Percentiles rank a stretch among this genome's conserved stretches.
phyloP scores from a whole-genome alignment of 2,888 invertebrate genomes.

The Xestia ashworthii region DNA sequence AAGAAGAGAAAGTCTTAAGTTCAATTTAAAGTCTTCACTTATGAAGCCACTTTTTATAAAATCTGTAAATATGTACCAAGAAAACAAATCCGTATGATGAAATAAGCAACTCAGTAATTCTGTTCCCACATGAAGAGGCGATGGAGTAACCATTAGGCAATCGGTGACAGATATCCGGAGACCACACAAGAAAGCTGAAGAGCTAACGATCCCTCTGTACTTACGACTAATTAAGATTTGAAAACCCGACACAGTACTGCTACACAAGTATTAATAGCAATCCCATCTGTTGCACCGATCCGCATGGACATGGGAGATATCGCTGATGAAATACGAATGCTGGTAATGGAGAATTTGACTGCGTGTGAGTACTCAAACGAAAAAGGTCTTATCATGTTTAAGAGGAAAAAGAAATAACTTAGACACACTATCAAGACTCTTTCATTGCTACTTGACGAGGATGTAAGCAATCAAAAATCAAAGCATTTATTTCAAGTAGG shows the following conservation, averaged over 20 bases:
- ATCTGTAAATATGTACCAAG: background rate
- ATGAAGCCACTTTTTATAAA: background rate
- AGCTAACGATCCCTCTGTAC: slow-evolving; percentile 35
- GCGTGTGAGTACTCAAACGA: background rate
- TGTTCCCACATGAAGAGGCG: slow-evolving; percentile 16
- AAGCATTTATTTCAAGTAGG: too few relatives aligned
- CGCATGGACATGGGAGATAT: slow-evolving; percentile 22
- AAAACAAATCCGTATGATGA: background rate
- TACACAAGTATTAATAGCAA: slow-evolving; percentile 43
- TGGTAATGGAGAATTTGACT: background rate
- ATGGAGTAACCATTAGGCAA: slow-evolving; percentile 12
- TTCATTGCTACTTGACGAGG: background rate
- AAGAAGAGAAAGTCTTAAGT: background rate
- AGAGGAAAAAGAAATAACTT: background rate
- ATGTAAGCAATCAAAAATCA: background rate
- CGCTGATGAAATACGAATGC: slow-evolving; percentile 14
- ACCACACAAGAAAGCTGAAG: slow-evolving; percentile 49
- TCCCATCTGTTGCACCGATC: slow-evolving; percentile 51
- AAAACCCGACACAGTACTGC: slow-evolving; percentile 46
- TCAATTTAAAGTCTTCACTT: background rate
- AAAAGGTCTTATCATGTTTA: background rate
- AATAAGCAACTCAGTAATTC: background rate
- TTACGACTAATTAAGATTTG: slow-evolving; percentile 59
- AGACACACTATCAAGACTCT: too few relatives aligned
- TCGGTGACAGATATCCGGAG: slow-evolving; percentile 31